phyloP scores from a whole-genome alignment of 2,113 vertebrate genomes.

The Gymnocephalus cernua region DNA sequence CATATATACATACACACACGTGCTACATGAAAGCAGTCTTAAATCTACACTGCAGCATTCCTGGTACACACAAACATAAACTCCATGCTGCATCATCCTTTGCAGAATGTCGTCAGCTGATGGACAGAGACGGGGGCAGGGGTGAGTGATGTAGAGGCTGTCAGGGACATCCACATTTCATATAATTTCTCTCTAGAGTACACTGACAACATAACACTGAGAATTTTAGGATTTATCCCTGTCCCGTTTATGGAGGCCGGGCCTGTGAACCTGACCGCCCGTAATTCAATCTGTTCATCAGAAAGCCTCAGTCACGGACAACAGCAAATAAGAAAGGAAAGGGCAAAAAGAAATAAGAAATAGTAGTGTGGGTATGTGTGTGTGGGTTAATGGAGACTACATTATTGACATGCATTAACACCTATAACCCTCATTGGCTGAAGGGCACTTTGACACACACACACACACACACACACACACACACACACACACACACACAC shows the following conservation, averaged over 20 bases:
- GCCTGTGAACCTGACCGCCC: constrained; percentile 51
- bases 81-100: constrained; percentile 42
- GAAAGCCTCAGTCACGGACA: constrained; percentile 47
- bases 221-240: constrained; percentile 60
- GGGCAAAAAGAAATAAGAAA: constrained; percentile 35
- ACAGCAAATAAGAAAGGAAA: constrained; percentile 43
- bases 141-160: constrained; percentile 56
- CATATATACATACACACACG: background rate
- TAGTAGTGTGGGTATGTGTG: background rate
- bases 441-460: constrained; percentile 27
- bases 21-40: constrained; percentile 26
- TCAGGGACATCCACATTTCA: constrained; percentile 51
- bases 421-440: background rate
- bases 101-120: constrained; percentile 47
- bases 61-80: constrained; percentile 4
- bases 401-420: constrained; percentile 40
- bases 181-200: constrained; percentile 50
- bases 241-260: constrained; percentile 45
- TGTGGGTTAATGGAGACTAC: constrained; percentile 14
- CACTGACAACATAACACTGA: constrained; percentile 31
- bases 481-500: background rate
- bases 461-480: background rate
- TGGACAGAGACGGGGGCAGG: constrained; percentile 29
- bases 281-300: constrained; percentile 69
- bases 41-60: constrained; percentile 13